phyloP scores from a whole-genome alignment of 2,888 invertebrate genomes.

The Mantis religiosa region DNA sequence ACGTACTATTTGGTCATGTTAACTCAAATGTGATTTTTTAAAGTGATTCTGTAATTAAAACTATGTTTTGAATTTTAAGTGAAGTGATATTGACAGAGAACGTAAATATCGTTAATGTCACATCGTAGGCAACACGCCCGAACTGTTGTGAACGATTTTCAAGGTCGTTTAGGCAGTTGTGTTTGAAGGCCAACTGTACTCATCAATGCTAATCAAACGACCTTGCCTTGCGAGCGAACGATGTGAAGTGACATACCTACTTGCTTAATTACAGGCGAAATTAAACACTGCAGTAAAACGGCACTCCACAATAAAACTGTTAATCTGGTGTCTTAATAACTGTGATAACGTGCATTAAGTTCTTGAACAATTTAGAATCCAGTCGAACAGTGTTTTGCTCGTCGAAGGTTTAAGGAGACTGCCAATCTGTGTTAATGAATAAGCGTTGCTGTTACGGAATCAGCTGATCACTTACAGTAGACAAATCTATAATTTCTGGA shows the following conservation, averaged over 20 bases:
- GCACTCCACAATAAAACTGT: background rate
- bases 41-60: background rate
- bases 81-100: background rate
- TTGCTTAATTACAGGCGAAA: background rate
- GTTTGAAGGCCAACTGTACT: conserved; percentile 10
- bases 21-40: background rate
- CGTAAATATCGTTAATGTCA: background rate
- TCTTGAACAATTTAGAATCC: background rate
- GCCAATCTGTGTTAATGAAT: background rate
- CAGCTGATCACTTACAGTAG: conserved; percentile 16
- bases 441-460: background rate
- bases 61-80: background rate
- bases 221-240: background rate
- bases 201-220: conserved; percentile 15
- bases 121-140: background rate
- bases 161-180: conserved; percentile 1
- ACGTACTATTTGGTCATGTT: background rate
- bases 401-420: background rate
- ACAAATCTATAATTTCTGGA: conserved; percentile 14
- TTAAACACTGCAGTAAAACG: background rate
- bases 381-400: background rate
- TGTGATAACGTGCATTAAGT: background rate
- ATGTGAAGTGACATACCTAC: conserved; percentile 9
- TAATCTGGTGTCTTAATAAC: background rate
- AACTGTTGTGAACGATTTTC: background rate